Percentiles rank a stretch among this genome's conserved stretches.
Evolutionary conservation across 2,888 invertebrate genomes (phyloP).

Genomic region (Frankliniella fusca): DNA sequence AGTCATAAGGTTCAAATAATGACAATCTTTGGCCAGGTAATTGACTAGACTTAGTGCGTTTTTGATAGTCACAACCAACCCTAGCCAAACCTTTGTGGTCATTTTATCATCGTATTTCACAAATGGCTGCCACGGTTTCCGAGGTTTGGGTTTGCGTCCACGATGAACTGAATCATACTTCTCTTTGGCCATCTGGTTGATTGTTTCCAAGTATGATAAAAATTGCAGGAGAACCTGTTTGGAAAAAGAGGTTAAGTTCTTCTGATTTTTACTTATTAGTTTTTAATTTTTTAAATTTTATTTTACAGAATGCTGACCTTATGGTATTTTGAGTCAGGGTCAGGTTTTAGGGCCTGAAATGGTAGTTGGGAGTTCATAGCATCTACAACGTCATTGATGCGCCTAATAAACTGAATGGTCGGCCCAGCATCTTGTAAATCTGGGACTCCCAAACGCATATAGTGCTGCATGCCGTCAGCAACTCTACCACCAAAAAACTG

Average conservation of each 20-base stretch:
- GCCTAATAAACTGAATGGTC: neutral
- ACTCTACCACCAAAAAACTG: too few species aligned
- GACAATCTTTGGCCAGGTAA: neutral
- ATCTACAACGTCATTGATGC: neutral
- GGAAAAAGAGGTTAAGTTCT: too few species aligned
- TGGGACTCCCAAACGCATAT: too few species aligned
- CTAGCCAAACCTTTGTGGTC: neutral
- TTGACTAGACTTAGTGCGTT: neutral
- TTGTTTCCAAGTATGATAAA: neutral
- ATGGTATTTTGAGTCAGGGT: neutral
- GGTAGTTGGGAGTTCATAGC: neutral
- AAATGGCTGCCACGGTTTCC: neutral
- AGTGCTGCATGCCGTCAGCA: too few species aligned
- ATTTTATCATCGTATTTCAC: neutral
- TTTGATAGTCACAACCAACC: neutral
- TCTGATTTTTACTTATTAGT: too few species aligned
- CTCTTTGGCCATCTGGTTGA: neutral
- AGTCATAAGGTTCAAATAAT: neutral
- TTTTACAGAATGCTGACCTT: neutral
- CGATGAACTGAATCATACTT: neutral
- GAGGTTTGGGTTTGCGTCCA: neutral
- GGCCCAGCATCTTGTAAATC: neutral
- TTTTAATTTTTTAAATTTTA: too few species aligned
- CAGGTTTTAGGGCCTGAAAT: neutral
- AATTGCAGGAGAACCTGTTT: neutral